Conservation (phyloP, 2,797 vertebrate genomes). For the Gymnodraco acuticeps region DNA sequence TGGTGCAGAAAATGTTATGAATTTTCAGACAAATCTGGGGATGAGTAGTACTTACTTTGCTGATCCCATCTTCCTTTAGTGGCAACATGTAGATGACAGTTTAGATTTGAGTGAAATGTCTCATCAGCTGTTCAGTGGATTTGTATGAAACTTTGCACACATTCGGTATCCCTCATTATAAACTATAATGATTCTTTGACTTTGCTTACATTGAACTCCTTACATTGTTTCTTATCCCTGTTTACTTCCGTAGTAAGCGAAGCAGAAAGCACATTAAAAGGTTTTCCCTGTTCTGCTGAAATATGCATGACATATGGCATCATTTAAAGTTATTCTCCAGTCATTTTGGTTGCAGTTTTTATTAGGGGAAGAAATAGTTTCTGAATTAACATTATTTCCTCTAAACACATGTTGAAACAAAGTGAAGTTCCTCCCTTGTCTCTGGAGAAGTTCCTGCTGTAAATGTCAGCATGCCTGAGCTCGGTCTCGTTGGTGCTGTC, state of each 20-base stretch:
- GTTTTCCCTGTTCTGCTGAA: background rate
- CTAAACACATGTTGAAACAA: background rate
- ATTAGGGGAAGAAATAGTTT: background rate
- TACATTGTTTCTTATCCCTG: background rate
- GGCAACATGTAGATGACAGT: no score
- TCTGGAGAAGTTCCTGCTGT: conserved; percentile 11
- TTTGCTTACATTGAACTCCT: background rate
- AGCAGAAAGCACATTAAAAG: background rate
- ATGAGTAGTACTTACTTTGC: background rate
- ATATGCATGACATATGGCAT: background rate
- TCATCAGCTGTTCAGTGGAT: no score
- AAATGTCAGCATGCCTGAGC: conserved; percentile 61
- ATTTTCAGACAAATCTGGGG: background rate
- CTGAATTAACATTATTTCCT: conserved; percentile 8
- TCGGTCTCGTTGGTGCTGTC: conserved; percentile 19
- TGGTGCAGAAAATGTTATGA: no score
- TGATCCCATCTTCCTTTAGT: background rate
- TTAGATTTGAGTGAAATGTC: no score
- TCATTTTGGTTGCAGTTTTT: background rate
- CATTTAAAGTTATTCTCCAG: background rate
- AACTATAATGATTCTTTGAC: background rate
- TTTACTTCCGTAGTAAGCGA: background rate
- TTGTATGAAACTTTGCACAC: no score
- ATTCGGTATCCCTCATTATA: background rate
- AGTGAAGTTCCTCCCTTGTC: conserved; percentile 7